A percentile compares a stretch with the other conserved stretches of the same genome.
phyloP scores from a whole-genome alignment of 64 coral and sea anemone genomes.

The Stylophora pistillata region DNA sequence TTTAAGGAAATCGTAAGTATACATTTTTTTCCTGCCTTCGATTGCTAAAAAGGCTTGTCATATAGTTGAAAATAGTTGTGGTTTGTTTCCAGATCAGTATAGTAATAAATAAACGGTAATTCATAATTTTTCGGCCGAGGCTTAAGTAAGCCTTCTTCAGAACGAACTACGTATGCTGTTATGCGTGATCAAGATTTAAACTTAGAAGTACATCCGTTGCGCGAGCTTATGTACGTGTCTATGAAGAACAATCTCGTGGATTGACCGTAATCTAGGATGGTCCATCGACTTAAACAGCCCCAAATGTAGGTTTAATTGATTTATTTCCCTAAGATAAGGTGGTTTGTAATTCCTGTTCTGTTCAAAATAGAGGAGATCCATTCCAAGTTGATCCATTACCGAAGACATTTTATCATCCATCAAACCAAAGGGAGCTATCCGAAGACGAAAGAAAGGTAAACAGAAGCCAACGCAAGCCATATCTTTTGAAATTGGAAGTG shows the following conservation, averaged over 20 bases:
- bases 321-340: too few relatives aligned
- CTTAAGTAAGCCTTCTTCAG: too few relatives aligned
- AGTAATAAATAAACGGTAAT: too few relatives aligned
- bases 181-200: too few relatives aligned
- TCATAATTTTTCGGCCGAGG: neutral
- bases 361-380: conserved; percentile 56
- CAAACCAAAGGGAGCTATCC: conserved; percentile 63
- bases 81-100: neutral
- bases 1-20: conserved; percentile 34
- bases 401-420: conserved; percentile 87
- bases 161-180: too few relatives aligned
- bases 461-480: neutral
- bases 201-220: too few relatives aligned
- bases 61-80: neutral
- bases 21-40: too few relatives aligned
- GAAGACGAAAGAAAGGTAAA: conserved; percentile 79
- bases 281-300: too few relatives aligned
- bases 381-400: conserved; percentile 85
- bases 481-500: neutral
- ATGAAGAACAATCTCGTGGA: too few relatives aligned
- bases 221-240: too few relatives aligned
- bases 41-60: neutral
- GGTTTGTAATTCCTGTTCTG: neutral
- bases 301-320: too few relatives aligned
- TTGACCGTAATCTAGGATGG: too few relatives aligned